Evolutionary conservation across 23 tunicate genomes (phyloP).

Genomic region (Styela clava): DNA sequence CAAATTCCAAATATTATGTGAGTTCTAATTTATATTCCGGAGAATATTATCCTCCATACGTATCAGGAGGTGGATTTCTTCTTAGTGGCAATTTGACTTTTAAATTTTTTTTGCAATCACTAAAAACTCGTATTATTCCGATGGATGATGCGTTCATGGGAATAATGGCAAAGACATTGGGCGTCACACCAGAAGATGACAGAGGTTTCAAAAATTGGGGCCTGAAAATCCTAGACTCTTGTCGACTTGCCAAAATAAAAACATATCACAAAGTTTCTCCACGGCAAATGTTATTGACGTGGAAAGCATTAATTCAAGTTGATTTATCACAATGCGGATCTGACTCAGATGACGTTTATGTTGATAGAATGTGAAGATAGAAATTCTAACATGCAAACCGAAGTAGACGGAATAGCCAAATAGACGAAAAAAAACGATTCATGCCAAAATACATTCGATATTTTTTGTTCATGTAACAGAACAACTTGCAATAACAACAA

Average conservation of each 20-base stretch:
- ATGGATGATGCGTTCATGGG: slow-evolving; percentile 93
- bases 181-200: slow-evolving; percentile 55
- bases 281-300: slow-evolving; percentile 7
- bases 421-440: too few species aligned
- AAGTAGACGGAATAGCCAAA: too few species aligned
- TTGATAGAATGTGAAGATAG: too few species aligned
- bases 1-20: slow-evolving; percentile 82
- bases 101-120: slow-evolving; percentile 46
- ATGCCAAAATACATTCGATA: too few species aligned
- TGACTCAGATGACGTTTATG: background rate
- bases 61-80: slow-evolving; percentile 85
- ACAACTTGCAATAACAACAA: too few species aligned
- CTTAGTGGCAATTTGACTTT: slow-evolving; percentile 59
- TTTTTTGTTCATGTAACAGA: too few species aligned
- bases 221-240: slow-evolving; percentile 33
- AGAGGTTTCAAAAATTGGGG: slow-evolving; percentile 83
- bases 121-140: slow-evolving; percentile 57
- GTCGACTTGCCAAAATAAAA: slow-evolving; percentile 54
- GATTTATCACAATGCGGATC: background rate
- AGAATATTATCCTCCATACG: slow-evolving; percentile 84
- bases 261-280: slow-evolving; percentile 72
- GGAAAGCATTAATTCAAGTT: slow-evolving; percentile 36
- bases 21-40: slow-evolving; percentile 65
- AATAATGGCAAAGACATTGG: slow-evolving; percentile 47
- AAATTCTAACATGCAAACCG: too few species aligned